A percentile compares a stretch with the other conserved stretches of the same genome.
Evolutionary conservation across 2,888 invertebrate species (phyloP).

Genomic region (Acanthopleura granulata): DNA sequence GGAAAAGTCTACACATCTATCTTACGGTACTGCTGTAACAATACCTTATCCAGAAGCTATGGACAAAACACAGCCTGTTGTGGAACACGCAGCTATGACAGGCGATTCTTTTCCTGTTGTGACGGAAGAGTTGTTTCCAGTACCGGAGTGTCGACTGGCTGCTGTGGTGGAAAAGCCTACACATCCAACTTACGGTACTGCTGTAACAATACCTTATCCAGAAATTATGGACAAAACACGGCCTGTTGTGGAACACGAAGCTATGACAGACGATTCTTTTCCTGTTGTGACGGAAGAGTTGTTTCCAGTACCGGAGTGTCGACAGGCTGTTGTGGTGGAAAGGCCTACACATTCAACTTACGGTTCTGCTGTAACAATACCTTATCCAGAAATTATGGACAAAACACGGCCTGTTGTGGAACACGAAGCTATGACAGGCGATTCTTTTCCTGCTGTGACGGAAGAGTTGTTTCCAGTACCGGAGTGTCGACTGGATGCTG

Average conservation of each 20-base stretch:
- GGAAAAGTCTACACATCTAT: background rate
- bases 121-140: background rate
- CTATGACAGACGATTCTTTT: background rate
- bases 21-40: background rate
- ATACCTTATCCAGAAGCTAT: background rate
- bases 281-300: slow-evolving; percentile 13
- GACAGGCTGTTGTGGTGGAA: slow-evolving; percentile 9
- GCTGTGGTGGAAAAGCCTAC: slow-evolving; percentile 12
- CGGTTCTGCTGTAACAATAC: background rate
- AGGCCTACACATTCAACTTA: background rate
- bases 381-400: background rate
- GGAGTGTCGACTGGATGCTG: background rate
- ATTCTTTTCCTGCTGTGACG: background rate
- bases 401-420: slow-evolving; percentile 16
- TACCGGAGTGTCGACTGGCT: background rate
- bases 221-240: background rate
- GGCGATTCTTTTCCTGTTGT: background rate
- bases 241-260: slow-evolving; percentile 4
- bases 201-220: background rate
- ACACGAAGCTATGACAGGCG: background rate
- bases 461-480: background rate
- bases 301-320: background rate
- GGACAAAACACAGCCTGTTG: background rate
- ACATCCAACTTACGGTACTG: background rate
- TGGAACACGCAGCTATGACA: background rate